Evolutionary conservation across 2,888 invertebrate species (phyloP), one percentile per base, ranked within the genome.

Genomic region (Oxycera nigricornis): DNA sequence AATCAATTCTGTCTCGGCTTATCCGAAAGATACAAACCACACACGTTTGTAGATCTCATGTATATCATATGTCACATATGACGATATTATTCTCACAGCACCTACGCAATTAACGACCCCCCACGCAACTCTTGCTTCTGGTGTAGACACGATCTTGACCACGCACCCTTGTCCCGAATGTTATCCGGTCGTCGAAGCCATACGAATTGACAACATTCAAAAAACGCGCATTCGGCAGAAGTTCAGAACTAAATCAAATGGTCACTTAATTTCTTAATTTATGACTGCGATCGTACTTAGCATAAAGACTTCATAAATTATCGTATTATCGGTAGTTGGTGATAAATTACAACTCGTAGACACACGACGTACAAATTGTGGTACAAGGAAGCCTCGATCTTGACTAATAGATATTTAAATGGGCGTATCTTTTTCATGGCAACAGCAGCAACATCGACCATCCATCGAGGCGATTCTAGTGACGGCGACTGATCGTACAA

Each of bases 221-320:
- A 17, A 65, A 61, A 24, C 39, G 17, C 11, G 28, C 22, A 41
- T 30, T 20, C 28, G 26, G 24, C 70, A 70, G 20, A 70, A 70
- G 52, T 31, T 30, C 70, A 70, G 70, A 70, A 70, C 70, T 52
- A 52, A 70, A 70, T 70, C 70, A 70, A 70, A 70, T 70, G 17
- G 55, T 24, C 31, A 22, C 31, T 70, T 55, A 70, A 70, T 70
- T 70, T 70, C 70, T 52, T 70, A 55, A 70, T 70, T 70, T 70
- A 70, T 70, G 9, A 22, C 70, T 52, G 14, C 22, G 31, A 70
- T 30, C 70, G 72, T 41, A 72, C 72, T 72, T 72, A 41, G 72
- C 72, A 72, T 72, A 72, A 72, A 59, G 20, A 39, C 59, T 41
- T 61, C 57, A 72, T 72, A 72, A 72, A 72, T 72, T 72, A 72